Percentiles rank a stretch among this genome's conserved stretches.
phyloP scores from a whole-genome alignment of 2,797 vertebrate genomes.

The Tragopan temminckii region DNA sequence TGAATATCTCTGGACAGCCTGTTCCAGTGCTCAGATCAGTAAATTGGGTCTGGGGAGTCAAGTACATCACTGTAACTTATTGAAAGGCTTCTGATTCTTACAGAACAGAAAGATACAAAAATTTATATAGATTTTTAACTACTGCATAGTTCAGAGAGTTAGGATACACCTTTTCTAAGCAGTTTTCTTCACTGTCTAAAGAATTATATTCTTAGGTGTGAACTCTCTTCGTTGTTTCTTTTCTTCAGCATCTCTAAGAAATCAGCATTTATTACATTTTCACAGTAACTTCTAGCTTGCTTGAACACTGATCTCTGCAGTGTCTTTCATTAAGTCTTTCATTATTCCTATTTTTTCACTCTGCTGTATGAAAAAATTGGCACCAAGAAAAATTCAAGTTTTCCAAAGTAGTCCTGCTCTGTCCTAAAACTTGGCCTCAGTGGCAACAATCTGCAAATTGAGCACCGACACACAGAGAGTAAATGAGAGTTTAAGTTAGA shows the following conservation, averaged over 20 bases:
- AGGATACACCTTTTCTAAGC: not conserved
- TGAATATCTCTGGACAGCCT: too few species aligned
- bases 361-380: not conserved
- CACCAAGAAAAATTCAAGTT: not conserved
- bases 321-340: not conserved
- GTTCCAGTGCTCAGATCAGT: not conserved
- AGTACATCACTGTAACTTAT: not conserved
- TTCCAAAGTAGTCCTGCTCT: not conserved
- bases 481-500: not conserved
- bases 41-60: not conserved
- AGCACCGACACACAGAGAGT: not conserved
- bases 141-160: not conserved
- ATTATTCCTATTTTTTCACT: not conserved
- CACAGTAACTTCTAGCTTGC: not conserved
- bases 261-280: not conserved
- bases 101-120: not conserved
- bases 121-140: not conserved
- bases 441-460: not conserved
- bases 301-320: not conserved
- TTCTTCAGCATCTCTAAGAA: not conserved
- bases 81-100: not conserved
- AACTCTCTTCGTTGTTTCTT: not conserved
- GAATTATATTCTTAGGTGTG: not conserved
- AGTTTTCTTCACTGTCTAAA: not conserved
- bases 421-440: not conserved